Base-by-base conservation (phyloP, 2,113 vertebrate species). In the Microcebus jonahi region DNA sequence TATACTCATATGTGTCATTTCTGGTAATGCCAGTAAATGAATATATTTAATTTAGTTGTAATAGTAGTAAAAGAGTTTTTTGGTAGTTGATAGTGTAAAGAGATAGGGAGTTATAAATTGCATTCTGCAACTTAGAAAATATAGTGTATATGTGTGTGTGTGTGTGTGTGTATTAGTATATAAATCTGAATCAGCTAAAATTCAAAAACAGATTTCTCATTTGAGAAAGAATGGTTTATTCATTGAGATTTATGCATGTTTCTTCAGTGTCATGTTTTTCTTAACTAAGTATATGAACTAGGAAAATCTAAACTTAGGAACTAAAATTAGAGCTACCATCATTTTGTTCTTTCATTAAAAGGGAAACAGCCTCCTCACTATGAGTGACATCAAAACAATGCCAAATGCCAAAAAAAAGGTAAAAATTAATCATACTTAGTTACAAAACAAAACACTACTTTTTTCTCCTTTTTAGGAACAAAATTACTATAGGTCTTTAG, bases 271-370 rank as follows among this genome's bases (percentile, higher is more conserved):
- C 0, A 7, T 89, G 48, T 95, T 95, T 97, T 98, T 94, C 3
- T 96, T 92, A 95, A 59, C 48, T 97, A 97, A 97, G 89, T 81
- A 57, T 94, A 97, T 98, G 93, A 98, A 97, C 67, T 94, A 70
- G 36, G 79, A 98, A 98, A 98, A 98, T 79, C 65, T 96, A 91
- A 97, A 97, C 81, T 85, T 98, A 75, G 23, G 48, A 97, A 97
- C 95, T 98, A 98, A 98, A 98, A 98, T 98, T 98, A 98, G 98
- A 97, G 68, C 96, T 98, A 95, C 92, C 95, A 55, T 97, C 89
- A 96, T 98, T 98, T 98, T 97, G 48, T 97, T 97, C 80, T 98
- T 98, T 97, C 98, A 83, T 97, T 97, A 91, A 73, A 98, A 98
- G 98, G 97, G 97, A 98, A 98, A 96, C 96, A 42, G 0, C 39